Conservation (phyloP, 2,888 invertebrate genomes). For the Luffia ferchaultella region DNA sequence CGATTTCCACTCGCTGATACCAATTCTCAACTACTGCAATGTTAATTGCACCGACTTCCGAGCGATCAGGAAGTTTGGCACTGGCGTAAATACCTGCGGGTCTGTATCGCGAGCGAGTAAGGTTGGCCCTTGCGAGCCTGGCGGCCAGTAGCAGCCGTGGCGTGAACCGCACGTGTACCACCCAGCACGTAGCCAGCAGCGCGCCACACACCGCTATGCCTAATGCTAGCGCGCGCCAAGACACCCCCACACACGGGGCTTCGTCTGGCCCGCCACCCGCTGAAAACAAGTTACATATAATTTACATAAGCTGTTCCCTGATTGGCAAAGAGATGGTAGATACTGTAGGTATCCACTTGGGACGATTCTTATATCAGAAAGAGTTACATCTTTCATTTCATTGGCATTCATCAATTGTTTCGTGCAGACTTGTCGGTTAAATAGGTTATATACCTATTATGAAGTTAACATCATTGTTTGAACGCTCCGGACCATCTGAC, state of each 20-base stretch:
- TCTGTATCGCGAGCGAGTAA: slow-evolving; percentile 16
- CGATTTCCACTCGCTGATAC: too few relatives aligned
- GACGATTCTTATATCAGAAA: neutral
- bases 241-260: slow-evolving; percentile 34
- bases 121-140: slow-evolving; percentile 37
- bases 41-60: too few relatives aligned
- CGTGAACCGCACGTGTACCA: slow-evolving; percentile 58
- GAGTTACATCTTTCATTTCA: too few relatives aligned
- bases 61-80: too few relatives aligned
- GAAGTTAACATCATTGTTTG: too few relatives aligned
- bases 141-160: slow-evolving; percentile 44
- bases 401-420: too few relatives aligned
- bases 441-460: too few relatives aligned
- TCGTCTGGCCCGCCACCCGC: neutral
- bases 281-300: neutral
- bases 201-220: slow-evolving; percentile 55
- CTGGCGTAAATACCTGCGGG: neutral
- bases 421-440: too few relatives aligned
- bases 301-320: neutral
- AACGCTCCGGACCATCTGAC: too few relatives aligned
- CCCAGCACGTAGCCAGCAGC: slow-evolving; percentile 47
- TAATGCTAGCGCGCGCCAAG: slow-evolving; percentile 66
- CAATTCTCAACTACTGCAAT: too few relatives aligned
- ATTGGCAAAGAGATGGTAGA: too few relatives aligned
- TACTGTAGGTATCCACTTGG: neutral